These are phyloP conservation scores for Toxotes jaculatrix DNA, from an alignment of 2,113 vertebrate species.

Conservation along the genomic window DNA sequence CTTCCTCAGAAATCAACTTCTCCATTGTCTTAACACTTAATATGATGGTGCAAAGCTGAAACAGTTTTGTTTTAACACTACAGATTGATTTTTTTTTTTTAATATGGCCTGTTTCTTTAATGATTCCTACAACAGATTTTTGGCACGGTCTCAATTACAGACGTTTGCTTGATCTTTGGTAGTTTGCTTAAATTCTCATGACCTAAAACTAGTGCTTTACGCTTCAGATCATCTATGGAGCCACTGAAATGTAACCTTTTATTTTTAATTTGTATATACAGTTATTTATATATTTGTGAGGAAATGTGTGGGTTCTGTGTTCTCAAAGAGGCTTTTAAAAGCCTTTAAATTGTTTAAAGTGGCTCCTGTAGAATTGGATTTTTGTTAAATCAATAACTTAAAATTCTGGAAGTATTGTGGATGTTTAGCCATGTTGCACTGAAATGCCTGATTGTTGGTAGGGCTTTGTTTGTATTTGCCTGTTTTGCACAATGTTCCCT, in stretches of 20 bases:
- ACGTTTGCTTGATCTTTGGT: slow-evolving; percentile 13
- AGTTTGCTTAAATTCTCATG: slow-evolving; percentile 27
- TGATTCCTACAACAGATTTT: not conserved
- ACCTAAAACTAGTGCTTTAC: slow-evolving; percentile 61
- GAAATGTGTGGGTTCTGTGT: slow-evolving; percentile 62
- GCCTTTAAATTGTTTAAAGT: slow-evolving; percentile 9
- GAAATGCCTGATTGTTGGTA: slow-evolving; percentile 53
- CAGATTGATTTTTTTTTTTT: not conserved
- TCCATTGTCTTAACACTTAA: slow-evolving; percentile 34
- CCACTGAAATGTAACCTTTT: slow-evolving; percentile 22
- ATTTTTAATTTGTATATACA: slow-evolving; percentile 80
- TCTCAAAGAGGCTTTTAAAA: slow-evolving; percentile 43
- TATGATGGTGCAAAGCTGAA: not conserved
- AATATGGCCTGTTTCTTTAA: not conserved
- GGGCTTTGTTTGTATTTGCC: slow-evolving; percentile 68
- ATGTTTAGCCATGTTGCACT: slow-evolving; percentile 65
- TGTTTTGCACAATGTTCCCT: slow-evolving; percentile 75
- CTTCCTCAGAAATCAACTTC: slow-evolving; percentile 1
- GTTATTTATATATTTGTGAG: slow-evolving; percentile 86
- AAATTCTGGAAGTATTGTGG: slow-evolving; percentile 24
- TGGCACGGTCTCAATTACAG: not conserved
- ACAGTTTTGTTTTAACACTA: not conserved
- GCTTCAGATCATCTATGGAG: slow-evolving; percentile 39
- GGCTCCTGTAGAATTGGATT: slow-evolving; percentile 49
- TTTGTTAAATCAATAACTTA: slow-evolving; percentile 42